Conservation (phyloP, 2,888 invertebrate genomes). For the Cepaea hortensis region DNA sequence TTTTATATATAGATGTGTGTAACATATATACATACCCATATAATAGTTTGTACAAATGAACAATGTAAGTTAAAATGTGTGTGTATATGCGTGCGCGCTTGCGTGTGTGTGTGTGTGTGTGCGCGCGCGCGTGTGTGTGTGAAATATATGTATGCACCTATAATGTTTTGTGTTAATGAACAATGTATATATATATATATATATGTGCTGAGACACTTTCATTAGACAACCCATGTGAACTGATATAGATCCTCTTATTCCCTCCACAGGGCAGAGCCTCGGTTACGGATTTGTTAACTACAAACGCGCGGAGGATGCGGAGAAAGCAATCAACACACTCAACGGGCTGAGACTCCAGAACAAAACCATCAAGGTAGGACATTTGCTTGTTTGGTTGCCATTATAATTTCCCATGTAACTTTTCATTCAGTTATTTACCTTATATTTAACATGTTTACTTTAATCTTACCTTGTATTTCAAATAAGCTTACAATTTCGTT, state of each 20-base stretch:
- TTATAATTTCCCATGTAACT: not conserved
- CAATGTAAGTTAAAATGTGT: too few relatives aligned
- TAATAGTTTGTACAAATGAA: too few relatives aligned
- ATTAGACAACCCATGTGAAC: slow-evolving; percentile 43
- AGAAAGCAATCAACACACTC: slow-evolving; percentile 97
- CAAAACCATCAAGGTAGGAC: slow-evolving; percentile 92
- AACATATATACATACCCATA: too few relatives aligned
- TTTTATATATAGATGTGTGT: too few relatives aligned
- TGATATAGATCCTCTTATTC: slow-evolving; percentile 34
- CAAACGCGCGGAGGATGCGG: slow-evolving; percentile 96
- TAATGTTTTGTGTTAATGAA: too few relatives aligned
- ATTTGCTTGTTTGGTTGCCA: not conserved
- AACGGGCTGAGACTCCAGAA: slow-evolving; percentile 98
- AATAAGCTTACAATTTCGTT: slow-evolving; percentile 29
- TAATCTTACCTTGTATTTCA: slow-evolving; percentile 4
- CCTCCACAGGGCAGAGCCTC: slow-evolving; percentile 90
- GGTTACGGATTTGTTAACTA: slow-evolving; percentile 99
- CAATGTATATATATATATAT: not conserved
- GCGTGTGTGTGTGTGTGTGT: too few relatives aligned
- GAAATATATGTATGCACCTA: too few relatives aligned
- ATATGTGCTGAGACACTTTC: not conserved
- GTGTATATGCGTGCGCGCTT: too few relatives aligned
- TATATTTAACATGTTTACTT: not conserved
- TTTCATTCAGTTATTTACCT: not conserved
- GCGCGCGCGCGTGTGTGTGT: too few relatives aligned